Percentiles rank a stretch among this genome's conserved stretches.
These are phyloP conservation scores for Promerops cafer DNA, from an alignment of 2,113 vertebrate genomes.

Conservation along the genomic window DNA sequence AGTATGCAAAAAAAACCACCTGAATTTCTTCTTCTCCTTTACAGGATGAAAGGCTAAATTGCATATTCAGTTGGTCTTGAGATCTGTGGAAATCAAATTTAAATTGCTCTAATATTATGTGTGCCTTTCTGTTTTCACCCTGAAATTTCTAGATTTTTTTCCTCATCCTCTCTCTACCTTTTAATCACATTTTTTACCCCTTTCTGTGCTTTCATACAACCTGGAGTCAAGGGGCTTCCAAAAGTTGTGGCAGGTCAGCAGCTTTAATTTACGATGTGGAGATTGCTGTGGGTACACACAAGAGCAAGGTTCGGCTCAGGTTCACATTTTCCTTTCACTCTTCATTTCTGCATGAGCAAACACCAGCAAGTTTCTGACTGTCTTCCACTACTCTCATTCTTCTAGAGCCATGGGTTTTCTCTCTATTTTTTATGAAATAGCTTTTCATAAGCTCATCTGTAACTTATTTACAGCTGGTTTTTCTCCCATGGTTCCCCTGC, in stretches of 20 bases:
- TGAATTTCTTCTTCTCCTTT: neutral
- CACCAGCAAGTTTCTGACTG: neutral
- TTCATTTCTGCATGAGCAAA: constrained; percentile 16
- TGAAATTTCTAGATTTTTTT: neutral
- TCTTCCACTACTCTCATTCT: neutral
- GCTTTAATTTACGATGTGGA: neutral
- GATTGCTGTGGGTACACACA: neutral
- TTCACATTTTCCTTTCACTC: neutral
- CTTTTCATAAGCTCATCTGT: neutral
- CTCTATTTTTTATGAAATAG: neutral
- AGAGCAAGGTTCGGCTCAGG: neutral
- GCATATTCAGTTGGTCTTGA: neutral
- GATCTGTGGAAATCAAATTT: neutral
- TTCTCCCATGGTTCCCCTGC: neutral
- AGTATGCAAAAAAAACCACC: neutral
- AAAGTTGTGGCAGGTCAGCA: neutral
- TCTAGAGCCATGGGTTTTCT: neutral
- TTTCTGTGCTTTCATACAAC: neutral
- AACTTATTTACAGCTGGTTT: neutral
- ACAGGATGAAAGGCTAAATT: neutral
- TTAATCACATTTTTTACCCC: neutral
- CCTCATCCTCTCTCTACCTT: neutral
- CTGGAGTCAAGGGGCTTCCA: neutral
- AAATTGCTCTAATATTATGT: neutral
- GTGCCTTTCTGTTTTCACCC: neutral